phyloP scores from a whole-genome alignment of 2,888 invertebrate genomes.

The Melipona beecheii region DNA sequence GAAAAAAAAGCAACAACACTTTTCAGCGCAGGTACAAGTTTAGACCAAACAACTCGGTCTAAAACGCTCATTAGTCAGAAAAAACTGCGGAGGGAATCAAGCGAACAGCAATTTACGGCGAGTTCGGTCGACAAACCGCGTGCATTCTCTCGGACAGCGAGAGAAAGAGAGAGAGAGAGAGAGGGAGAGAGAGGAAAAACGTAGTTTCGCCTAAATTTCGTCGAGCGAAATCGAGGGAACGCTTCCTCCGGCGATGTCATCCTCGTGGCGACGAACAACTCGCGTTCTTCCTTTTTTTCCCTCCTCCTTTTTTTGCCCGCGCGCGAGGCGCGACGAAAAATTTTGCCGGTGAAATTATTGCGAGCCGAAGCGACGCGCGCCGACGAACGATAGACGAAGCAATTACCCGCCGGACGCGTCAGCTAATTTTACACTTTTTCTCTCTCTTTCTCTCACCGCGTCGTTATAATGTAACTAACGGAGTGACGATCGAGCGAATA shows the following conservation, averaged over 20 bases:
- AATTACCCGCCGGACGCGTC: conserved; percentile 48
- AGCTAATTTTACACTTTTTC: conserved; percentile 57
- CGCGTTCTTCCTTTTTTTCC: too few relatives aligned
- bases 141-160: conserved; percentile 1
- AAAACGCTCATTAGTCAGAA: conserved; percentile 12
- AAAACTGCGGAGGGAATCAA: conserved; percentile 8
- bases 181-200: neutral
- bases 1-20: neutral
- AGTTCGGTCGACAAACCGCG: conserved; percentile 16
- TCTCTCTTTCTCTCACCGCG: conserved; percentile 1
- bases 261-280: neutral
- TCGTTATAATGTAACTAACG: conserved; percentile 50
- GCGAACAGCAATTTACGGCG: conserved; percentile 25
- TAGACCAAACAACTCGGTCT: neutral
- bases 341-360: conserved; percentile 50
- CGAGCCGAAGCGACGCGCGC: conserved; percentile 33
- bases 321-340: neutral
- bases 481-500: conserved; percentile 62
- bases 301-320: neutral
- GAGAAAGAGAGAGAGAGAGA: neutral
- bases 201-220: conserved; percentile 30
- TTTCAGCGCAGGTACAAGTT: neutral
- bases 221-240: conserved; percentile 16
- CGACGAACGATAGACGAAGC: conserved; percentile 48
- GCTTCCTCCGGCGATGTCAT: conserved; percentile 13